Base-by-base conservation (phyloP, 30 jellyfish, hydroid and myxozoan genomes). In the Mastigias papua region DNA sequence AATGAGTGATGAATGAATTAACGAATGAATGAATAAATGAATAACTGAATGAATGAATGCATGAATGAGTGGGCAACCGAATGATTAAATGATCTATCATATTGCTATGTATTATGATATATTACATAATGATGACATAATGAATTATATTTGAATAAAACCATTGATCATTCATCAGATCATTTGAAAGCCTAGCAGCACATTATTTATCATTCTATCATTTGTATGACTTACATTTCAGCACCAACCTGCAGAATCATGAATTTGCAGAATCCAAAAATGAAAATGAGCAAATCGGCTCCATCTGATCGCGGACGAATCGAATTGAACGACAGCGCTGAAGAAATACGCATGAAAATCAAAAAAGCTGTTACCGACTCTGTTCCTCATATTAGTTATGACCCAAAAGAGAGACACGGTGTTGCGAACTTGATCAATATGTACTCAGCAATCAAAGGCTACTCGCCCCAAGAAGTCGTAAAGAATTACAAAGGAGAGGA, bases 231-330 rank as follows among this genome's bases (percentile, higher is more conserved):
- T 19, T 54, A 15, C 19, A 9, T 49, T 73, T 20, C 66, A 80
- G 92, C 95, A 25, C 28, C 71, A 27, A 62, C 92, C 9, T 75
- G 93, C 60, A 82, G 98, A 19, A 89, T 93, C 28, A 83, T 81
- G 93, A 83, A 91, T 32, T 78, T 93, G 74, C 95, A 91, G 49
- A 86, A 88, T 66, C 98, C 98, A 49, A 48, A 54, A 17, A 73
- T 50, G 69, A 93, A 93, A 65, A 93, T 93, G 98, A 93, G 98
- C 96, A 93, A 93, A 61, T 93, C 98, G 48, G 95, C 90, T 19
- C 33, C 82, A 64, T 54, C 82, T 19, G 86, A 25, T 69, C 87
- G 82, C 20, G 91, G 97, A 31, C 70, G 97, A 27, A 93, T 93
- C 19, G 95, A 93, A 15, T 68, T 93, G 48, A 93, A 87, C 2